Percentiles rank a stretch among this genome's conserved stretches.
These are phyloP conservation scores for Drosophila quinaria DNA, from an alignment of 2,888 invertebrate species.

Conservation along the genomic window DNA sequence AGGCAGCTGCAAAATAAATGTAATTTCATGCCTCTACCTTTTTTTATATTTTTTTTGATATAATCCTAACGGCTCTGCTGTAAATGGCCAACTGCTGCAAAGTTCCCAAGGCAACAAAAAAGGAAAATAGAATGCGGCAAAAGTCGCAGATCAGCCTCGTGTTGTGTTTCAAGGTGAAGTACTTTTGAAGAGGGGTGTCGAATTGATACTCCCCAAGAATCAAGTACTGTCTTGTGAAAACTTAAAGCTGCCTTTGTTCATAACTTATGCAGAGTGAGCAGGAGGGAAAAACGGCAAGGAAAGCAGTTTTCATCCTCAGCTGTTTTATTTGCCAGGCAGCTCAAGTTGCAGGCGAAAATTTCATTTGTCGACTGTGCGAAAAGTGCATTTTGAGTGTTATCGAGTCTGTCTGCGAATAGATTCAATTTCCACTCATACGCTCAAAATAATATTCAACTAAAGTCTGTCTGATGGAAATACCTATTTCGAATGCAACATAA, in stretches of 20 bases:
- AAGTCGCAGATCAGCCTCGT: conserved; percentile 60
- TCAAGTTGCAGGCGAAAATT: conserved; percentile 41
- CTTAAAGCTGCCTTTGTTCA: conserved; percentile 37
- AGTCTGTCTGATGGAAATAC: background rate
- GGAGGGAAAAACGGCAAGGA: background rate
- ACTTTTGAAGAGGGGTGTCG: conserved; percentile 14
- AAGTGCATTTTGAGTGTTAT: conserved; percentile 53
- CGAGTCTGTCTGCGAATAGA: conserved; percentile 45
- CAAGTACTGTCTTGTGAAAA: conserved; percentile 16
- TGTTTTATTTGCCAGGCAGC: conserved; percentile 28
- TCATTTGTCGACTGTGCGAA: conserved; percentile 22
- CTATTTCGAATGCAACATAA: conserved; percentile 3
- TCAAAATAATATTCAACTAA: background rate
- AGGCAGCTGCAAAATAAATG: conserved; percentile 56
- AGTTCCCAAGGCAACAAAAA: conserved; percentile 60
- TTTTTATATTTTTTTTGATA: background rate
- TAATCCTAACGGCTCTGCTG: conserved; percentile 22
- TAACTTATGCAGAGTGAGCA: conserved; percentile 23
- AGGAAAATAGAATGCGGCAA: conserved; percentile 26
- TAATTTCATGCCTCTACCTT: conserved; percentile 57
- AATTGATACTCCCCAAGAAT: conserved; percentile 3
- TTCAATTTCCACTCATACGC: conserved; percentile 43
- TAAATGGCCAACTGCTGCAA: conserved; percentile 46
- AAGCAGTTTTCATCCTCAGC: conserved; percentile 7
- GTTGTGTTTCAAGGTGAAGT: conserved; percentile 36